These are phyloP conservation scores for Dolichopus griseipennis DNA, from an alignment of 2,888 invertebrate genomes.

Conservation along the genomic window DNA sequence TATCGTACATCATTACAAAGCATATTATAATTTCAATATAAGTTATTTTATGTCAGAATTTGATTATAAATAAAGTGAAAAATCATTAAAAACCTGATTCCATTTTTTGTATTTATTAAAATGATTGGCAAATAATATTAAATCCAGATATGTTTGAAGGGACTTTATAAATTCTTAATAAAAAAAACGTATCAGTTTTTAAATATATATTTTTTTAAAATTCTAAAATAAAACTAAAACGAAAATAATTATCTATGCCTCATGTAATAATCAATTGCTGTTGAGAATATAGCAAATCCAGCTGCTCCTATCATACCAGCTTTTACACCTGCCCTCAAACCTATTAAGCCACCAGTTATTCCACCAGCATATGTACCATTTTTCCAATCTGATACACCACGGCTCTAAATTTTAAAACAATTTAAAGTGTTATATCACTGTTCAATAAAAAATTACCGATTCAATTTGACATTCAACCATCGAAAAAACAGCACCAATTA, in stretches of 20 bases:
- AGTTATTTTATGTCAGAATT: no score
- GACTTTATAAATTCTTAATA: no score
- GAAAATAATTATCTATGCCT: constrained; percentile 40
- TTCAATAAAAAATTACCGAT: constrained; percentile 52
- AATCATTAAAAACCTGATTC: no score
- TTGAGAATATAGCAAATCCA: constrained; percentile 96
- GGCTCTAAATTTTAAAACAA: constrained; percentile 44
- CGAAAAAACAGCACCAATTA: constrained; percentile 90
- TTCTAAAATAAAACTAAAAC: no score
- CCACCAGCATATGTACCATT: constrained; percentile 93
- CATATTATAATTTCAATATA: no score
- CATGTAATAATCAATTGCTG: constrained; percentile 95
- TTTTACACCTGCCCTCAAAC: constrained; percentile 83
- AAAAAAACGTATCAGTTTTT: no score
- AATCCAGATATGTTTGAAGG: no score
- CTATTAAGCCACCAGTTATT: constrained; percentile 86
- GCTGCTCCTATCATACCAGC: constrained; percentile 90
- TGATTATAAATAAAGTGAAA: no score
- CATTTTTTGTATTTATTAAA: no score
- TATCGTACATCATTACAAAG: no score
- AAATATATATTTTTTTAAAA: no score
- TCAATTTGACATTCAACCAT: constrained; percentile 92
- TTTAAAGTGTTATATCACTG: background rate
- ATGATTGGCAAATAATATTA: no score
- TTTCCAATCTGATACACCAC: constrained; percentile 93